Evolutionary conservation across 2,113 vertebrate species (phyloP), one percentile per base, ranked within the genome.

Genomic region (Ammodytes marinus): DNA sequence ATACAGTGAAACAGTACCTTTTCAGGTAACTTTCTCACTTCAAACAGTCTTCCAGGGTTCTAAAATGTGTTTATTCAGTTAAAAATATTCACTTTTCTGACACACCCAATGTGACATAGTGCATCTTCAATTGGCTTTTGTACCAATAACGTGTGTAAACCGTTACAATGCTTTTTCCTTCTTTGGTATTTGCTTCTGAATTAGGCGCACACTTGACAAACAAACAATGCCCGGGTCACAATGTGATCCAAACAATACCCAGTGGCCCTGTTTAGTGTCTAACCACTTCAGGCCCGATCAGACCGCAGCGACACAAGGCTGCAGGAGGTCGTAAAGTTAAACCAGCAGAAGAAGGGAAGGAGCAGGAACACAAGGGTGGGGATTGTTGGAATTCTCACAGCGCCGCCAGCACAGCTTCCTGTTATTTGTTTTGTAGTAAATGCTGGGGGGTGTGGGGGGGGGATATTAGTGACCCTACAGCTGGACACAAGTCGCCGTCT

Each of bases 401-500:
- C 54, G 12, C 45, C n/a, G 79, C 70, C 82, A 65, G 63, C 61
- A 5, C 42, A 2, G 10, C 67, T 88, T 90, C 80, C 84, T 84
- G 93, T 95, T 92, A 88, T 93, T 92, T 77, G 64, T 91, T 95
- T 93, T 91, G 88, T 91, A 88, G 91, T 93, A 91, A 92, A 92
- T 71, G 85, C 82, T 59, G 81, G 27, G 27, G 27, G 27, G 69
- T 89, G 89, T 91, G 88, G 9, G 70, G 91, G 91, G 84, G 68
- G 89, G 86, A 69, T 45, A 64, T 52, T 84, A 87, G 17, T 39
- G 89, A 72, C 83, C 64, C 10, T 54, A 8, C 45, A 42, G 74
- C 76, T 69, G 85, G 86, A 86, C 86, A 88, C 89, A 88, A 86
- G 90, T 86, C 59, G 49, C 79, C 76, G 43, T 81, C 72, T 86